Evolutionary conservation across 2,797 vertebrate species (phyloP).

Genomic region (Rhinella marina): DNA sequence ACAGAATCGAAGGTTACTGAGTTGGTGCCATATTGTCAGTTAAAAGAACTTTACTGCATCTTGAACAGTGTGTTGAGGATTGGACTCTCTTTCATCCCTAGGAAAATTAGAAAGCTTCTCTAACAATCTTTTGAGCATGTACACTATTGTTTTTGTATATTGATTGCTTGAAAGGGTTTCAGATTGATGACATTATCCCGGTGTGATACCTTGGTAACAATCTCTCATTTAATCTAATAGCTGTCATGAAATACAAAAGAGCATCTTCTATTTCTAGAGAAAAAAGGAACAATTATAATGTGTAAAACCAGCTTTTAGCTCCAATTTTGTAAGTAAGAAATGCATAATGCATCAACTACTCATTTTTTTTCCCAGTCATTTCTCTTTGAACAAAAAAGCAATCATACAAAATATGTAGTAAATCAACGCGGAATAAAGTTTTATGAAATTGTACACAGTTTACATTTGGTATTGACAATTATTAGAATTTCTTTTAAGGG

Average conservation of each 20-base stretch:
- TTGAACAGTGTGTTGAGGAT: neutral
- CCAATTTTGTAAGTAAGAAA: neutral
- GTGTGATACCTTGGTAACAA: slow-evolving; percentile 43
- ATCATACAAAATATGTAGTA: neutral
- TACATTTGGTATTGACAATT: neutral
- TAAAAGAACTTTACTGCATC: neutral
- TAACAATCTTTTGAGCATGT: slow-evolving; percentile 6
- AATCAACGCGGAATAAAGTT: neutral
- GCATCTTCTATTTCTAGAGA: slow-evolving; percentile 23
- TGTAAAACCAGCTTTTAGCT: slow-evolving; percentile 35
- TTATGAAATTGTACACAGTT: neutral
- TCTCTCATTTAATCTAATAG: slow-evolving; percentile 31
- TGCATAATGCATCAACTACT: neutral
- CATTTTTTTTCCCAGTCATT: neutral
- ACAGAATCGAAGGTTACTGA: neutral
- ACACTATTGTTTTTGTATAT: slow-evolving; percentile 40
- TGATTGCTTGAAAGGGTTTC: slow-evolving; percentile 26
- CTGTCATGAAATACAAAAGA: slow-evolving; percentile 52
- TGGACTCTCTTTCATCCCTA: neutral
- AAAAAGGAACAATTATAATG: slow-evolving; percentile 48
- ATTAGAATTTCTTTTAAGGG: neutral
- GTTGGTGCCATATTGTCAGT: neutral
- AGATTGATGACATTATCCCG: slow-evolving; percentile 13
- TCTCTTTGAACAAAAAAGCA: neutral
- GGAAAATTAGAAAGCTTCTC: slow-evolving; percentile 9